phyloP scores from a whole-genome alignment of 2,113 vertebrate species.

The Lota lota region DNA sequence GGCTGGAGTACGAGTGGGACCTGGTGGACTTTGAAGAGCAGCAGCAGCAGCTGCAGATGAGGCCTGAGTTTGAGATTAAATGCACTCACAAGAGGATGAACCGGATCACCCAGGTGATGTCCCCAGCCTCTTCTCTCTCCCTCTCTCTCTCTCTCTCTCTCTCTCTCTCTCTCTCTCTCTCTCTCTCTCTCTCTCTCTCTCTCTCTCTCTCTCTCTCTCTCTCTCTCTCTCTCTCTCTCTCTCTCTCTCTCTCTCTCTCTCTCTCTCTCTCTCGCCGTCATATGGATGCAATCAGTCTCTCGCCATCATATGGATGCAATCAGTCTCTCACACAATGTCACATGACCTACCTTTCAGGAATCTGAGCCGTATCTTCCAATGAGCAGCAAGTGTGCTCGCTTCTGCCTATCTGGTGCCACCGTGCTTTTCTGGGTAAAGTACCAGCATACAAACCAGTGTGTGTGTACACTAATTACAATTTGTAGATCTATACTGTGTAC shows the following conservation, averaged over 20 bases:
- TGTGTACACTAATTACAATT: neutral
- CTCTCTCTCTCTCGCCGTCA: too few species aligned
- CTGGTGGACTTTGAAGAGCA: constrained; percentile 95
- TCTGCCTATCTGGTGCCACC: constrained; percentile 85
- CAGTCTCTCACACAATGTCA: too few species aligned
- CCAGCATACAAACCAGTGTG: neutral
- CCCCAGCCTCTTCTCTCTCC: neutral
- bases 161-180: too few species aligned
- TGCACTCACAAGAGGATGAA: constrained; percentile 83
- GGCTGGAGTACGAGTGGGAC: constrained; percentile 93
- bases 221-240: too few species aligned
- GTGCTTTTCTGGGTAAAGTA: constrained; percentile 88
- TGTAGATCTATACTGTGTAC: neutral
- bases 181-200: too few species aligned
- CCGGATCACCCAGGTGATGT: constrained; percentile 70
- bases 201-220: too few species aligned
- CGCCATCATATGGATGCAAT: too few species aligned
- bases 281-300: too few species aligned
- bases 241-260: too few species aligned
- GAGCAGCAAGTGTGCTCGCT: constrained; percentile 82
- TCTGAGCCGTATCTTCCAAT: constrained; percentile 89
- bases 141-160: too few species aligned
- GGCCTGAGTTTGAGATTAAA: constrained; percentile 92
- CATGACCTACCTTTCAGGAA: constrained; percentile 71
- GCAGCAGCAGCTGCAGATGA: constrained; percentile 90